Evolutionary conservation across 2,888 invertebrate genomes (phyloP).

Genomic region (Palloptera scutellata): DNA sequence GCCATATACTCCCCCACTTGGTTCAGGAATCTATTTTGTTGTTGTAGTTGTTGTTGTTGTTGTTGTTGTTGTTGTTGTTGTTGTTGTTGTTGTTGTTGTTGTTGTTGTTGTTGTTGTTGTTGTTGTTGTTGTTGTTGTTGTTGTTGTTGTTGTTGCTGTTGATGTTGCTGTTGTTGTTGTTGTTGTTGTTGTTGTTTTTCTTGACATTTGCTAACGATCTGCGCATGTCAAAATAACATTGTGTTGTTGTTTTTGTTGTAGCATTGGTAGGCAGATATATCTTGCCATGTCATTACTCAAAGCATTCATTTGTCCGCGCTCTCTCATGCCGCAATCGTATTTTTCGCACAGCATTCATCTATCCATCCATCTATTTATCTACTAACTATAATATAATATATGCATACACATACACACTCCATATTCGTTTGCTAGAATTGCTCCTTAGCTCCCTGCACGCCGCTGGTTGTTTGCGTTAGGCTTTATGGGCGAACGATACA

Average conservation of each 20-base stretch:
- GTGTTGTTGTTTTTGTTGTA: constrained; percentile 32
- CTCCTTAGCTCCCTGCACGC: neutral
- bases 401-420: constrained; percentile 15
- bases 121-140: no score
- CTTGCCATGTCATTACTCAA: constrained; percentile 55
- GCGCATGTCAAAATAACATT: constrained; percentile 48
- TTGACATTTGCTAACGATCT: constrained; percentile 52
- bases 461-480: neutral
- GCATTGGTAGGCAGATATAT: constrained; percentile 19
- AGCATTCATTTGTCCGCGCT: constrained; percentile 40
- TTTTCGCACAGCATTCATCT: neutral
- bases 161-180: no score
- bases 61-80: no score
- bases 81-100: no score
- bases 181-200: no score
- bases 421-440: constrained; percentile 5
- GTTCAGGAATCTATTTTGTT: no score
- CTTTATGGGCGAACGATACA: neutral
- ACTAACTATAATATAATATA: constrained; percentile 2
- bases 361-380: constrained; percentile 14
- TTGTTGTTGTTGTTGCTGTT: no score
- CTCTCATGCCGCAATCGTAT: neutral
- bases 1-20: no score
- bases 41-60: no score
- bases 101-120: no score